Evolutionary conservation across 2,888 invertebrate species (phyloP).

Genomic region (Papilio demoleus): DNA sequence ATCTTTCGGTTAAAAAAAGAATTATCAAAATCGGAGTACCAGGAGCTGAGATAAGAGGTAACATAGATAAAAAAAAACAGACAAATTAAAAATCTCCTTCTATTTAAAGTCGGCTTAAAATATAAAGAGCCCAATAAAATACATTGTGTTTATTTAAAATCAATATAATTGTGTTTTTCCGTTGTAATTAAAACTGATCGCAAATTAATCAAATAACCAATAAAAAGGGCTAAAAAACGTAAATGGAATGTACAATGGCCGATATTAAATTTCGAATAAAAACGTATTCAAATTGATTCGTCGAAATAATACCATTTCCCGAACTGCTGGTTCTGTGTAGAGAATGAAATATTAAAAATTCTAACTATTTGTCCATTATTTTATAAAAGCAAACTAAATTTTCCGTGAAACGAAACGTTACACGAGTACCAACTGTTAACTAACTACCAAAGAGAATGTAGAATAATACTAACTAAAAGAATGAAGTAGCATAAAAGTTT

Average conservation of each 20-base stretch:
- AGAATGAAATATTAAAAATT: neutral
- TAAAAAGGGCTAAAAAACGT: slow-evolving; percentile 7
- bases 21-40: too few species aligned
- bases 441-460: too few species aligned
- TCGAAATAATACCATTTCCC: slow-evolving; percentile 7
- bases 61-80: too few species aligned
- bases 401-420: too few species aligned
- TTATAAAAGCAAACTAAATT: neutral
- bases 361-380: neutral
- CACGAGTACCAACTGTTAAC: too few species aligned
- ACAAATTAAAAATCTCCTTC: too few species aligned
- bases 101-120: too few species aligned
- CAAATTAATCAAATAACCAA: slow-evolving; percentile 23
- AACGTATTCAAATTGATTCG: slow-evolving; percentile 16
- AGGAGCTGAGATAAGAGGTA: too few species aligned
- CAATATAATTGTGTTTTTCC: neutral
- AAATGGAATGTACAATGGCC: slow-evolving; percentile 11
- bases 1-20: too few species aligned
- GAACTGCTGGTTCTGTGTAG: neutral
- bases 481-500: too few species aligned
- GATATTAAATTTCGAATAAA: slow-evolving; percentile 27
- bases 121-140: too few species aligned
- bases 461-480: too few species aligned
- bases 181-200: slow-evolving; percentile 15
- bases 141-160: neutral